These are phyloP conservation scores for Stomatorhinus walkeri DNA, from an alignment of 2,797 vertebrate species.

Conservation along the genomic window DNA sequence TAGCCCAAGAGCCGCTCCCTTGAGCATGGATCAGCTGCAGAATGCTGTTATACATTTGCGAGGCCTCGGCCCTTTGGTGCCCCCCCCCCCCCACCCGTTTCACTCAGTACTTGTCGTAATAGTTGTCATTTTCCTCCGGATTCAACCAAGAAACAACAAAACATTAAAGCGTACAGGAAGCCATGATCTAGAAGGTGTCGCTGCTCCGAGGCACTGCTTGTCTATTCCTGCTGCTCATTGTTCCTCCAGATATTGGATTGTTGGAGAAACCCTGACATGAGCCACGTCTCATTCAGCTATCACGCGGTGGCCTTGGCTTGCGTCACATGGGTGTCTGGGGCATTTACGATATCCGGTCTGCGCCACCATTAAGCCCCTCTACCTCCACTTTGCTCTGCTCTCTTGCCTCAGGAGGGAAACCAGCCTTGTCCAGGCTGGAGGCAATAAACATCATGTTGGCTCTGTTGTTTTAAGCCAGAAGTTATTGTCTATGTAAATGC, in stretches of 20 bases:
- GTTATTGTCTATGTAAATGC: not conserved
- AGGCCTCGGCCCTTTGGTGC: not conserved
- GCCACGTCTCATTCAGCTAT: conserved; percentile 16
- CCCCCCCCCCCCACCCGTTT: not conserved
- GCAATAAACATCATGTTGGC: not conserved
- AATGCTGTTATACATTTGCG: not conserved
- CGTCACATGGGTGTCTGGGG: conserved; percentile 33
- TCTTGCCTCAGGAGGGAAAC: not conserved
- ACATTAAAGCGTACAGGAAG: not conserved
- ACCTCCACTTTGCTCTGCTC: conserved; percentile 35
- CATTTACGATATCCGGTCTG: conserved; percentile 24
- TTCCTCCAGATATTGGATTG: conserved; percentile 11
- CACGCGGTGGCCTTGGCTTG: conserved; percentile 21
- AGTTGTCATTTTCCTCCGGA: not conserved
- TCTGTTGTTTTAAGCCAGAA: not conserved
- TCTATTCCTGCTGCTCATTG: not conserved
- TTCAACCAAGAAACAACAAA: not conserved
- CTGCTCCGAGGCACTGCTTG: not conserved
- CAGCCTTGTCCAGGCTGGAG: not conserved
- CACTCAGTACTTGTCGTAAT: not conserved
- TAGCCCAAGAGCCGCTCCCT: not conserved
- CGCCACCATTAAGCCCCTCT: conserved; percentile 35
- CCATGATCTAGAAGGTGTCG: not conserved
- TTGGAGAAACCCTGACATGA: conserved; percentile 25
- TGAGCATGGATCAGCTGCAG: not conserved